These are phyloP conservation scores for Corvus cornix DNA, from an alignment of 2,113 vertebrate genomes.

Conservation along the genomic window DNA sequence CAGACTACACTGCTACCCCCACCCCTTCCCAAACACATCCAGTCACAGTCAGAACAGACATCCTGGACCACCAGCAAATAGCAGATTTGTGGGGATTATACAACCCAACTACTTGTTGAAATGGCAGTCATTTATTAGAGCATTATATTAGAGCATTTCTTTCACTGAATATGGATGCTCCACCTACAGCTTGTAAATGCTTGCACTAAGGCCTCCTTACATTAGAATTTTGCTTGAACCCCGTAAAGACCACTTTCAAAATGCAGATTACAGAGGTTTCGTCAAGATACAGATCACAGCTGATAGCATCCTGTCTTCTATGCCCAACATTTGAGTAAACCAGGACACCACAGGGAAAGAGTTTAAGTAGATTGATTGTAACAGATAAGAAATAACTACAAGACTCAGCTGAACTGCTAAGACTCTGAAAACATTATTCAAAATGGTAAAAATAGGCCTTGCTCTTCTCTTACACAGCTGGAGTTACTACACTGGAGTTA, in stretches of 20 bases:
- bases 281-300: not conserved
- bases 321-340: not conserved
- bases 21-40: not conserved
- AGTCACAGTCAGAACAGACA: not conserved
- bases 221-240: not conserved
- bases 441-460: not conserved
- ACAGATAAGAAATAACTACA: not conserved
- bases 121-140: not conserved
- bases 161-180: not conserved
- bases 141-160: not conserved
- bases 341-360: not conserved
- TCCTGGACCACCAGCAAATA: not conserved
- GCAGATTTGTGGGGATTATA: not conserved
- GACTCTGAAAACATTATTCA: not conserved
- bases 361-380: not conserved
- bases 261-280: not conserved
- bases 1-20: not conserved
- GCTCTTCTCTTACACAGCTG: not conserved
- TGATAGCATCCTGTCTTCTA: not conserved
- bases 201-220: not conserved
- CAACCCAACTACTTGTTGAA: not conserved
- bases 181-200: not conserved
- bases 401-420: not conserved
- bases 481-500: not conserved
- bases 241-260: not conserved